Evolutionary conservation across 2,113 vertebrate genomes (phyloP).

Genomic region (Ammospiza nelsoni): DNA sequence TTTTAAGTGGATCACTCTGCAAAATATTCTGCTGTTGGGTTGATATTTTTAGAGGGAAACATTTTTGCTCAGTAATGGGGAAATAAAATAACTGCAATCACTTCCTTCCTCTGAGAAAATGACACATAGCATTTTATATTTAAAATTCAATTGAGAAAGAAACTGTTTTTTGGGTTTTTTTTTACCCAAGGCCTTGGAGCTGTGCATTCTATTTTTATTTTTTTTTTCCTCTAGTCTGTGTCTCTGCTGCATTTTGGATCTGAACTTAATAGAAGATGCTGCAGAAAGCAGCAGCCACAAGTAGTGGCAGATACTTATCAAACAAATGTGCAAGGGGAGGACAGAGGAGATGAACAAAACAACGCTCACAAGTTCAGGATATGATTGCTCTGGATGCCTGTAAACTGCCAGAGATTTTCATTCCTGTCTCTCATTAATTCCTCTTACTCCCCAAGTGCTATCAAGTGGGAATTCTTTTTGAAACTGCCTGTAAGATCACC

Average conservation of each 20-base stretch:
- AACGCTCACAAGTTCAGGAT: not conserved
- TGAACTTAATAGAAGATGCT: not conserved
- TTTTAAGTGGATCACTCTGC: not conserved
- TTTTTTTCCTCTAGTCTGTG: not conserved
- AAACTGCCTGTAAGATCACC: not conserved
- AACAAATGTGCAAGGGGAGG: not conserved
- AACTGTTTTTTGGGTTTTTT: not conserved
- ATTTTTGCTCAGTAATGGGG: not conserved
- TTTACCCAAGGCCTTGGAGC: not conserved
- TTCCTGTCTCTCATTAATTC: not conserved
- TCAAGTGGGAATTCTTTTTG: not conserved
- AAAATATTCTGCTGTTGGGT: not conserved
- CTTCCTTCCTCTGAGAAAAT: slow-evolving; percentile 8
- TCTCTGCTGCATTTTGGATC: not conserved
- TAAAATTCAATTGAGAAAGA: not conserved
- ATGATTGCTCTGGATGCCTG: not conserved
- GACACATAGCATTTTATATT: not conserved
- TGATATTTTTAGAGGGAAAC: slow-evolving; percentile 16
- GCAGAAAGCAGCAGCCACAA: not conserved
- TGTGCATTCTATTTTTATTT: not conserved
- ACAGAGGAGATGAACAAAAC: not conserved
- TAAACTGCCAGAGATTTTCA: not conserved
- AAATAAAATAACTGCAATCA: slow-evolving; percentile 15
- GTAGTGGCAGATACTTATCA: not conserved
- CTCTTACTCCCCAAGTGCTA: not conserved